These are phyloP conservation scores for Napeogenes sylphis DNA, from an alignment of 2,888 invertebrate genomes.

Conservation along the genomic window DNA sequence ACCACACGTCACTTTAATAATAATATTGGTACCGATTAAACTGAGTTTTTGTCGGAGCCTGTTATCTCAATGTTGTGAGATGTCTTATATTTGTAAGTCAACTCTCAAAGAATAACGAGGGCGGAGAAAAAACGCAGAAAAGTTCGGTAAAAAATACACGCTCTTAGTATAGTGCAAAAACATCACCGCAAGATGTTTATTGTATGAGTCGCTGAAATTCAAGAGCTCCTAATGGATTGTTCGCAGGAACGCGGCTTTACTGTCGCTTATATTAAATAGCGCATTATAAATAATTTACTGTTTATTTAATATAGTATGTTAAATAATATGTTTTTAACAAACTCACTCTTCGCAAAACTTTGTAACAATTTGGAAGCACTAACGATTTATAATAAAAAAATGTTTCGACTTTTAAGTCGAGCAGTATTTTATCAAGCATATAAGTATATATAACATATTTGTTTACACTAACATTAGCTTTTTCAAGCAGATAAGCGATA, in stretches of 20 bases:
- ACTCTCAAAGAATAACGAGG: conserved; percentile 26
- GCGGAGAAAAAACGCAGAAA: conserved; percentile 44
- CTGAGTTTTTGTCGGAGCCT: conserved; percentile 1
- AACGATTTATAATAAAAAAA: no score
- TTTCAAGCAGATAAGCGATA: conserved; percentile 43
- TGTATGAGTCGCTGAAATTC: conserved; percentile 74
- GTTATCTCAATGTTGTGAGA: conserved; percentile 13
- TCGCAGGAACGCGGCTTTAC: conserved; percentile 28
- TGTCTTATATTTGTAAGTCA: conserved; percentile 29
- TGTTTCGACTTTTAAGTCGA: no score
- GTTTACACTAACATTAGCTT: not conserved
- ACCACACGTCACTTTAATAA: no score
- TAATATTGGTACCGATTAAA: not conserved
- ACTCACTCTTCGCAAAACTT: no score
- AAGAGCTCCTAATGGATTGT: conserved; percentile 73
- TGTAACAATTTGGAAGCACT: no score
- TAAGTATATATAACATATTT: not conserved
- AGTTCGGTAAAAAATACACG: conserved; percentile 51
- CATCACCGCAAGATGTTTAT: conserved; percentile 64
- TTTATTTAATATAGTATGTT: not conserved
- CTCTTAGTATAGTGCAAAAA: conserved; percentile 50
- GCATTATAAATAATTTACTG: conserved; percentile 18
- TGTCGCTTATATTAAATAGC: conserved; percentile 13
- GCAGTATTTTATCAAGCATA: not conserved
- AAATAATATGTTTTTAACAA: not conserved